A percentile compares a stretch with the other conserved stretches of the same genome.
These are phyloP conservation scores for Cylas formicarius DNA, from an alignment of 1,140 invertebrate genomes.

Conservation along the genomic window DNA sequence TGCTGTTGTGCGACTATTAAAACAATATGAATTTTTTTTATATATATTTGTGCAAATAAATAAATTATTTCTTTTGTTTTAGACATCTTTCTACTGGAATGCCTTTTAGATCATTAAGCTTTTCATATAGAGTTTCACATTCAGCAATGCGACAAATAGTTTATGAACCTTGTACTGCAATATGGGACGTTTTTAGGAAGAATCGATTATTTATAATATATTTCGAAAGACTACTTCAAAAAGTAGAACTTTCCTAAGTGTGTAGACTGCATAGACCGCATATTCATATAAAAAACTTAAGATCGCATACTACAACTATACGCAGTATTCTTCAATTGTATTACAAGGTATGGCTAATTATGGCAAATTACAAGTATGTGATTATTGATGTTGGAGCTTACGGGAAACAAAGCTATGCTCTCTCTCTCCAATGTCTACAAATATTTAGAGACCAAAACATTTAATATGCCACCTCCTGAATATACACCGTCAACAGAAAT, in stretches of 20 bases:
- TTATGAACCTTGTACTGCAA: slow-evolving; percentile 13
- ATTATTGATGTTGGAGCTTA: slow-evolving; percentile 42
- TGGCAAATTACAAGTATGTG: slow-evolving; percentile 38
- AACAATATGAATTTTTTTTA: no score
- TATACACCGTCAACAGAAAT: slow-evolving; percentile 1
- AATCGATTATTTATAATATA: background rate
- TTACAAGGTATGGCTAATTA: slow-evolving; percentile 41
- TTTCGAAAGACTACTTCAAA: slow-evolving; percentile 1
- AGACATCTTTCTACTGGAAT: slow-evolving; percentile 18
- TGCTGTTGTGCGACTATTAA: no score
- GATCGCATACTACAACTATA: slow-evolving; percentile 31
- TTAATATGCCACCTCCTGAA: slow-evolving; percentile 8
- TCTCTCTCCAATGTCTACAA: slow-evolving; percentile 19
- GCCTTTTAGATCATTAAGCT: slow-evolving; percentile 12
- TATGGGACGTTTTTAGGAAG: slow-evolving; percentile 6
- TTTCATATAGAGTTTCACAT: slow-evolving; percentile 17
- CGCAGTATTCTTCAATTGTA: slow-evolving; percentile 38
- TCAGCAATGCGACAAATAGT: slow-evolving; percentile 8
- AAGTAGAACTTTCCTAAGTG: slow-evolving; percentile 14
- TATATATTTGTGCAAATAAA: no score
- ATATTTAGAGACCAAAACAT: slow-evolving; percentile 6
- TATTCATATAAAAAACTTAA: slow-evolving; percentile 1
- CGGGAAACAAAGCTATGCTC: slow-evolving; percentile 42
- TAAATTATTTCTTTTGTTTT: no score
- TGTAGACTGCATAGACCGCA: slow-evolving; percentile 12